Evolutionary conservation across 2,888 invertebrate genomes (phyloP), one percentile per base, ranked within the genome.

Genomic region (Dasysyrphus tricinctus): DNA sequence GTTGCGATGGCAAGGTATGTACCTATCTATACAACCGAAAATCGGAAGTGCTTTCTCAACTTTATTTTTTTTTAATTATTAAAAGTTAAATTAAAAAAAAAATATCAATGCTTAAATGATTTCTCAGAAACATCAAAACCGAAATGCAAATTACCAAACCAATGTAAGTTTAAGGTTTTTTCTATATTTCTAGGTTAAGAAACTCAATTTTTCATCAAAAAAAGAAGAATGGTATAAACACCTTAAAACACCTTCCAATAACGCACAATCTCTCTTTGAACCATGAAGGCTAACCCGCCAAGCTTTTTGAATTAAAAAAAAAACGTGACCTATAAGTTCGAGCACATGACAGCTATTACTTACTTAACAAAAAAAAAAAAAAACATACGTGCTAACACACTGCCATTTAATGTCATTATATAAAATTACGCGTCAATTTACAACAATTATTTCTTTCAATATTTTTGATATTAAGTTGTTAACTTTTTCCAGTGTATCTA

Each of bases 251-350:
- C 44, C 51, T 12, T 24, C 7, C 11, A 37, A 12, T 16, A 16
- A 57, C 57, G 34, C 57, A 57, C 34, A 57, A 16, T 37, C 34
- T 42, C 7, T 39, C 39, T 12, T 24, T 7, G 9, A 12, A 5
- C 2, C 54, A 54, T 14, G 44, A 56, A 47, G 56, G 54, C 19
- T 24, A 47, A 19, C 7, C 29, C 39, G 16, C 14, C 24, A 44
- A 79, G 16, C 37, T 34, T 19, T 44, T 47, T 37, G 59, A 54
- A 56, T 75, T 75, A 34, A 11, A 14, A 56, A 24, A 11, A 61
- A 77, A 77, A 77, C 78, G 54, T 74, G 73, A 82, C 61, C 73
- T 51, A 61, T 69, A 42, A 73, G 59, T 73, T 81, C 34, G 24
- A 70, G 70, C 70, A 61, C 51, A 61, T 44, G 61, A 32, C 51